A percentile compares a stretch with the other conserved stretches of the same genome.
phyloP scores from a whole-genome alignment of 1,140 invertebrate species.

The Idris sp. region DNA sequence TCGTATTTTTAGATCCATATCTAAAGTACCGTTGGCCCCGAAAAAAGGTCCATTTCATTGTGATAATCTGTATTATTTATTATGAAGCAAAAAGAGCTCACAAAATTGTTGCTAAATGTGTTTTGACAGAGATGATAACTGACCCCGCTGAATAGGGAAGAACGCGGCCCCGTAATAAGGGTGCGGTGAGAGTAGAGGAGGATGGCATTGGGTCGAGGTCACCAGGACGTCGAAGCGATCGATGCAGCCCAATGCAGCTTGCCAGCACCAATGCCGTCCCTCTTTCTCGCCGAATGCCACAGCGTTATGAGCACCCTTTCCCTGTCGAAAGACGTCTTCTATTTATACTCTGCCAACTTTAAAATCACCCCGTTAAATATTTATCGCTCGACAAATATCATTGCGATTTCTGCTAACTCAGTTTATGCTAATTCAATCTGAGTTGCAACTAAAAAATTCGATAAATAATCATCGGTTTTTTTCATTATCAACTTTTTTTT shows the following conservation, averaged over 20 bases:
- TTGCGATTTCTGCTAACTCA: no score
- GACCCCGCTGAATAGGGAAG: slow-evolving; percentile 59
- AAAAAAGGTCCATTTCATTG: no score
- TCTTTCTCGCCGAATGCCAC: slow-evolving; percentile 44
- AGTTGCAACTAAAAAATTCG: no score
- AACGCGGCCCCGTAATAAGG: slow-evolving; percentile 41
- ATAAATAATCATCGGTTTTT: no score
- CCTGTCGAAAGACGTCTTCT: slow-evolving; percentile 13
- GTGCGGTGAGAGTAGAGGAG: slow-evolving; percentile 47
- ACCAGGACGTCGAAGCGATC: slow-evolving; percentile 74
- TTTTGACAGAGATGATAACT: slow-evolving; percentile 71
- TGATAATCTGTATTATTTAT: no score
- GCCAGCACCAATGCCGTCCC: no score
- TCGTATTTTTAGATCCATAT: no score
- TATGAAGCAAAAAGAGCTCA: no score
- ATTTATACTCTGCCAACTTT: slow-evolving; percentile 38
- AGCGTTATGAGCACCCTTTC: slow-evolving; percentile 22
- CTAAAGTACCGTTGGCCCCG: no score
- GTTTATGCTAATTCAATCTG: no score
- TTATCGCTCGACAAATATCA: slow-evolving; percentile 37
- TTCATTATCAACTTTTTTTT: no score
- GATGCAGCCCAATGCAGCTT: slow-evolving; percentile 76
- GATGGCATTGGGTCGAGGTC: slow-evolving; percentile 77
- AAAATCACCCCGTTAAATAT: slow-evolving; percentile 45
- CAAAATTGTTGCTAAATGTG: no score